Evolutionary conservation across 2,888 invertebrate genomes (phyloP), one percentile per base, ranked within the genome.

Genomic region (Toxonevra muliebris): DNA sequence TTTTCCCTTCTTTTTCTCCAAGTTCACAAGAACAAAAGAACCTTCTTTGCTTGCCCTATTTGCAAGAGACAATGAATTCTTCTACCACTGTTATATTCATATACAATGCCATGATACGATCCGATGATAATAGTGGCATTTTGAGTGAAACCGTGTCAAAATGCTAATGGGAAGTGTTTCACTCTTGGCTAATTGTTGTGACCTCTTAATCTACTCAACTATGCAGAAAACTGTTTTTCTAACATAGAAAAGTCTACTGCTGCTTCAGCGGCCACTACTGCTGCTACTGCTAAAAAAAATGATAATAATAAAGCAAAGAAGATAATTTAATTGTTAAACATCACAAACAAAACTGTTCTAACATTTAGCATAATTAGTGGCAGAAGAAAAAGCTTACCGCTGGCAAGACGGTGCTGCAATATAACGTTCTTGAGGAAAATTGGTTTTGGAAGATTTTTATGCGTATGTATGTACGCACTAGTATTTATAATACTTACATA

Each of bases 171-270:
- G n/a, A 66, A 61, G 55, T 66, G 55, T 66, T 78, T 79, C 79
- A 79, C 82, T 84, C 77, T 82, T 79, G 79, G 77, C 79, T 81
- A 82, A 82, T 81, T 79, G 76, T 75, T 78, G 76, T 82, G 84
- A 82, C 83, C 84, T 82, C 83, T 76, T 83, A 82, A 83, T 77
- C 79, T 80, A 84, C 79, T 82, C 79, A 79, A 78, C 80, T 73
- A 73, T 75, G 76, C 73, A 73, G 72, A 74, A 71, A 72, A 73
- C 71, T 69, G 61, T 68, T 69, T 65, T 60, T 54, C 48, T 63
- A 61, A 48, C 15, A 20, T 15, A 55, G 20, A 59, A 59, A n/a
- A 58, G 52, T 50, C 52, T 12, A 43, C 43, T 59, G 40, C 11
- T 48, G 11, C 45, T 58, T 20, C 43, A n/a, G 12, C 20, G 20